Evolutionary conservation across 2,797 vertebrate genomes (phyloP).

Genomic region (Lepus oiostolus): DNA sequence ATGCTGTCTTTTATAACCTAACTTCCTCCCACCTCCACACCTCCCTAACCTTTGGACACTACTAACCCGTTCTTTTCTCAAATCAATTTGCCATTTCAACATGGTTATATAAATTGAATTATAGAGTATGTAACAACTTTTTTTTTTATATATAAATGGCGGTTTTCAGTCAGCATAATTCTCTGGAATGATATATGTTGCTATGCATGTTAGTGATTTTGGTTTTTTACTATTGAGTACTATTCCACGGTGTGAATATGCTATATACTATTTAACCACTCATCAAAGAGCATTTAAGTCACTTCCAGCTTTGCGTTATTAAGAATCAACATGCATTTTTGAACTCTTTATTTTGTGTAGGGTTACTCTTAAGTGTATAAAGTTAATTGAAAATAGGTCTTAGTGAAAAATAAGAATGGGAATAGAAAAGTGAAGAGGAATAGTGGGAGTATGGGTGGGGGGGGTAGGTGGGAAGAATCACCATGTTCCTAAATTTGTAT

Average conservation of each 20-base stretch:
- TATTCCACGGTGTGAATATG: not conserved
- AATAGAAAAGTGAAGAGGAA: too few relatives aligned
- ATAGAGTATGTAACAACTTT: not conserved
- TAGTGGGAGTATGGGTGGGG: too few relatives aligned
- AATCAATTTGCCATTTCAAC: not conserved
- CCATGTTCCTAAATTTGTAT: too few relatives aligned
- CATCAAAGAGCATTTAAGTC: not conserved
- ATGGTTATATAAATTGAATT: not conserved
- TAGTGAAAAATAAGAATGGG: too few relatives aligned
- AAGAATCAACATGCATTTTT: not conserved
- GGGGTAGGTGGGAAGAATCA: too few relatives aligned
- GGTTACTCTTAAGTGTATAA: too few relatives aligned
- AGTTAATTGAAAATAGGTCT: too few relatives aligned
- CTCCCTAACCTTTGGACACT: not conserved
- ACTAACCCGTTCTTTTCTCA: not conserved
- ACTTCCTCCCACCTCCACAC: not conserved
- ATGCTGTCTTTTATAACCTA: not conserved
- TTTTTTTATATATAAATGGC: not conserved
- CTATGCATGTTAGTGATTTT: not conserved
- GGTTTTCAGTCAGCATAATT: not conserved
- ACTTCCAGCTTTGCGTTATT: not conserved
- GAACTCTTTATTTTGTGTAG: too few relatives aligned
- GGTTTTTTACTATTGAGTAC: not conserved
- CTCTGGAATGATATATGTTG: not conserved
- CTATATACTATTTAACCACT: not conserved